phyloP scores from a whole-genome alignment of 2,888 invertebrate species.

The Lamellibrachia satsuma region DNA sequence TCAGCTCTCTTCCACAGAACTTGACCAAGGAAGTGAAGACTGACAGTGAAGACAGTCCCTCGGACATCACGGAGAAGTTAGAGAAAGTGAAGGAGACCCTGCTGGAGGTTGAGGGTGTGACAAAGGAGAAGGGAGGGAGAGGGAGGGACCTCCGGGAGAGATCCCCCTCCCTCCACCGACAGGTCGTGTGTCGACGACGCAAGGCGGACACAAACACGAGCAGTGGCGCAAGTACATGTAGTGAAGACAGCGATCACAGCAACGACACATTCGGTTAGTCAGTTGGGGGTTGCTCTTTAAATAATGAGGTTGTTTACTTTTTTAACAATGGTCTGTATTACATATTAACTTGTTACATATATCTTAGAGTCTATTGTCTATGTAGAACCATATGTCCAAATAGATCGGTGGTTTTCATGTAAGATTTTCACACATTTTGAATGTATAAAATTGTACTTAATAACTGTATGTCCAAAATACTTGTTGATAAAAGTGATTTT shows the following conservation, averaged over 20 bases:
- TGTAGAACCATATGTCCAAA: too few relatives aligned
- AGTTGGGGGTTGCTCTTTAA: neutral
- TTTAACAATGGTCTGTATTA: too few relatives aligned
- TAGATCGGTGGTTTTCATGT: too few relatives aligned
- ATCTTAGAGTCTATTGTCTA: too few relatives aligned
- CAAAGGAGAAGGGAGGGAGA: neutral
- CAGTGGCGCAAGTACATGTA: constrained; percentile 43
- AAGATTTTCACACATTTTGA: too few relatives aligned
- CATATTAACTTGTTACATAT: too few relatives aligned
- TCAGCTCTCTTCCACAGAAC: neutral
- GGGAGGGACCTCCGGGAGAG: neutral
- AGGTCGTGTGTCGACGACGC: neutral
- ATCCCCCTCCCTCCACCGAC: neutral
- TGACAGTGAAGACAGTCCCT: neutral
- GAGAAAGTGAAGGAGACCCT: neutral
- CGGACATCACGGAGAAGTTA: neutral
- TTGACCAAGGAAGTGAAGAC: neutral
- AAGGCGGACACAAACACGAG: constrained; percentile 31
- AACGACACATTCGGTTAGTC: constrained; percentile 21
- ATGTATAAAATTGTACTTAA: too few relatives aligned
- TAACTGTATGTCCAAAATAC: too few relatives aligned
- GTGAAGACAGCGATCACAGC: constrained; percentile 40
- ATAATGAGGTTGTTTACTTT: neutral
- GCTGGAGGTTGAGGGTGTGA: neutral
- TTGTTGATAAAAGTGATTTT: too few relatives aligned